Evolutionary conservation across 2,888 invertebrate species (phyloP), one percentile per base, ranked within the genome.

Genomic region (Sturmia bella): DNA sequence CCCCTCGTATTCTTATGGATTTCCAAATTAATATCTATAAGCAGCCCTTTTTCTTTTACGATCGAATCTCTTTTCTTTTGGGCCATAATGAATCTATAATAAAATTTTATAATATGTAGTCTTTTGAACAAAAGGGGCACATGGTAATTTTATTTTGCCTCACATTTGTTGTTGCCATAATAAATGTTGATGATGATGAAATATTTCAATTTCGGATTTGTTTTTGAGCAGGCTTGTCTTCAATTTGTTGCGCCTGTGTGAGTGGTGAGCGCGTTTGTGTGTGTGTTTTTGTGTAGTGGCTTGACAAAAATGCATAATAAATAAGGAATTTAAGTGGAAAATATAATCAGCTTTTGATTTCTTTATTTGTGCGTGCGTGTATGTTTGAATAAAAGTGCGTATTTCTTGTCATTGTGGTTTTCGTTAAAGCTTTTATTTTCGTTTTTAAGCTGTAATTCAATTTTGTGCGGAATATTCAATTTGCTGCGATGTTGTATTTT

Each of bases 321-420:
- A 83, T 83, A 80, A 83, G 64, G 12, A 83, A 83, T 19, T 73
- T 80, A 77, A 83, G 80, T 83, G 83, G 83, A 80, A 83, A 83
- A 83, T 69, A 69, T 83, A 83, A 83, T 83, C 76, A 83, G 83
- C 80, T 83, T 77, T 78, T 70, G 78, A 82, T 75, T 75, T 82
- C 69, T 43, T 75, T 70, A 32, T 64, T 64, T 45, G 19, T 61
- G 19, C 43, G 4, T 6, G 3, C 61, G 27, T 13, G 15, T 54
- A 11, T 24, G 7, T 45, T 11, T 56, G 24, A 24, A 1, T 66
- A 13, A 5, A 6, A 37, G 19, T 52, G 15, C 52, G 6, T 21
- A 17, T 13, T 64, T 37, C 45, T 61, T 68, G 13, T 61, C 43
- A 32, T 57, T 66, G 64, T 66, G 78, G 32, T 39, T 72, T 57